Conservation (phyloP, 2,797 vertebrate species). For the Sphenopsis melanotis region DNA sequence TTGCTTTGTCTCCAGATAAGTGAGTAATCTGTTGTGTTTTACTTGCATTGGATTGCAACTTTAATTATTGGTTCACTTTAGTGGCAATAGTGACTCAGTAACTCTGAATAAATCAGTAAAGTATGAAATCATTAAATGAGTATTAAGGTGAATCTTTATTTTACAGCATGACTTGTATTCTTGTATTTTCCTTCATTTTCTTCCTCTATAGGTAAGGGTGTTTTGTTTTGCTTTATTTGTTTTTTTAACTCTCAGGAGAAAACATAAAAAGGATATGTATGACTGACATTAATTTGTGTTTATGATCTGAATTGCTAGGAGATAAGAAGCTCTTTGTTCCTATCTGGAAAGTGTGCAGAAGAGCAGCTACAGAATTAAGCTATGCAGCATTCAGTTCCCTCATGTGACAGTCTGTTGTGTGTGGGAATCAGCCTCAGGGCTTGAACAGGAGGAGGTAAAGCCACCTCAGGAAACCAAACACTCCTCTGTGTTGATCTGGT, state of each 20-base stretch:
- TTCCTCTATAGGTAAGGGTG: fast-evolving
- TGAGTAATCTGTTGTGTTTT: background rate
- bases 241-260: background rate
- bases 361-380: background rate
- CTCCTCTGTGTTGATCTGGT: background rate
- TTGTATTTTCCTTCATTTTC: background rate
- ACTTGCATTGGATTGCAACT: background rate
- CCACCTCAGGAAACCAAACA: background rate
- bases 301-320: background rate
- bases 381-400: background rate
- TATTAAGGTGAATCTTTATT: background rate
- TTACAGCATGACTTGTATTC: background rate
- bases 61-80: background rate
- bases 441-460: background rate
- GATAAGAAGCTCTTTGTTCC: background rate
- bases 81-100: background rate
- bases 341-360: background rate
- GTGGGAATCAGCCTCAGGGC: background rate
- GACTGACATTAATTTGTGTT: background rate
- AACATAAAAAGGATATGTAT: background rate
- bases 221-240: background rate
- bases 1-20: background rate
- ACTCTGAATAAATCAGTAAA: background rate
- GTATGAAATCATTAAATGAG: background rate
- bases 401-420: background rate